Conservation (phyloP, 2,113 vertebrate genomes). For the Malaclemys terrapin region DNA sequence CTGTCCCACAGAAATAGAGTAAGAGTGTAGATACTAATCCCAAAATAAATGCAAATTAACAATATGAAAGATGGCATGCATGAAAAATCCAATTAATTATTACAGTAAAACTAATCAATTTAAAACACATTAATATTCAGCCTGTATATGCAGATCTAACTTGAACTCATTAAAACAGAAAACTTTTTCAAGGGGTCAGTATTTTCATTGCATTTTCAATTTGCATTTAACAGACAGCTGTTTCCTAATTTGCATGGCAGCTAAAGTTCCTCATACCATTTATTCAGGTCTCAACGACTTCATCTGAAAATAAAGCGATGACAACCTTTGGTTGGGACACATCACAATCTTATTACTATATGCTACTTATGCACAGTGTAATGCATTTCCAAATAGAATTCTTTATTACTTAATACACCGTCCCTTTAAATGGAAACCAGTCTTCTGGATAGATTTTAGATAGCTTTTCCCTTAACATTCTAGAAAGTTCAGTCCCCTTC, state of each 20-base stretch:
- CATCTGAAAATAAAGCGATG: not conserved
- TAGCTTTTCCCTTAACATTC: not conserved
- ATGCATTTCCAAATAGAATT: not conserved
- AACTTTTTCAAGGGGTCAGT: not conserved
- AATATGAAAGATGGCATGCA: not conserved
- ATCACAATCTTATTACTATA: not conserved
- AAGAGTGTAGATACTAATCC: not conserved
- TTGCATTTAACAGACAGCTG: not conserved
- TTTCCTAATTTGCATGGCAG: not conserved
- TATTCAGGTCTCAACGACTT: not conserved
- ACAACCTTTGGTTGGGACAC: not conserved
- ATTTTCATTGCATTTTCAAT: not conserved
- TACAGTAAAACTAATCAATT: not conserved
- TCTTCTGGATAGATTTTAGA: not conserved
- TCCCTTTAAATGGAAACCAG: not conserved
- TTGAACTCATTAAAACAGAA: constrained; percentile 8
- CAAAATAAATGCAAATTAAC: constrained; percentile 10
- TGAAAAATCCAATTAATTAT: constrained; percentile 50
- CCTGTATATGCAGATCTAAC: constrained; percentile 8
- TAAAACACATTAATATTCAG: constrained; percentile 22
- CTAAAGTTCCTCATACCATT: not conserved
- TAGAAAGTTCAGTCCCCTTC: not conserved
- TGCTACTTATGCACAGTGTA: not conserved
- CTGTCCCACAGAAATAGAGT: not conserved
- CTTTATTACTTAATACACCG: not conserved